Evolutionary conservation across 2,797 vertebrate species (phyloP).

Genomic region (Cossypha heuglini): DNA sequence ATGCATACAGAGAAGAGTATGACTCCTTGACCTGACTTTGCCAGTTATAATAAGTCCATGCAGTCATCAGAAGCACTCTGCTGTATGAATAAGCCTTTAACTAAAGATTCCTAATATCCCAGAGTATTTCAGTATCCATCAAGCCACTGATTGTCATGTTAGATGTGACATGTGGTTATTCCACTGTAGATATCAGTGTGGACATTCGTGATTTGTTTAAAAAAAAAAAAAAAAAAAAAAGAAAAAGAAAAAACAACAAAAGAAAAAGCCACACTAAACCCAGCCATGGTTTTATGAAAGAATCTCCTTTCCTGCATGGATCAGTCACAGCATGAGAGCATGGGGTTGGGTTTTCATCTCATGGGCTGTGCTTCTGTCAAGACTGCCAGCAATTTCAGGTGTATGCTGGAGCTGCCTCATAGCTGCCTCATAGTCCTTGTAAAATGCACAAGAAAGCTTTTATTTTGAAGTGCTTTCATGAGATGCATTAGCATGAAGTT

Average conservation of each 20-base stretch:
- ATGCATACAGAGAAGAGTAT: not conserved
- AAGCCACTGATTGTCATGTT: not conserved
- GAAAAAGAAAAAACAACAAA: not conserved
- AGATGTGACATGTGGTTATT: not conserved
- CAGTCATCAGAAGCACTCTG: not conserved
- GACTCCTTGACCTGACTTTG: not conserved
- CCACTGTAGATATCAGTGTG: not conserved
- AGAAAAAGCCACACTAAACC: not conserved
- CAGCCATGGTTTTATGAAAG: not conserved
- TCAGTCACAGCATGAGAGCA: not conserved
- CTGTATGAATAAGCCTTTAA: not conserved
- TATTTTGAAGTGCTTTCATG: not conserved
- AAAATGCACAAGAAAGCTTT: not conserved
- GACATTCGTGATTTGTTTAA: not conserved
- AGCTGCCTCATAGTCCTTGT: not conserved
- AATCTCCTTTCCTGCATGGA: not conserved
- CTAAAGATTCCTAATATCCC: not conserved
- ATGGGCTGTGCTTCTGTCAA: not conserved
- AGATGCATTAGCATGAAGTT: not conserved
- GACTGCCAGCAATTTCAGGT: not conserved
- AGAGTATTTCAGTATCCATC: not conserved
- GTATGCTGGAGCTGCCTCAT: not conserved
- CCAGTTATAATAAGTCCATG: not conserved
- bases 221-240: not conserved
- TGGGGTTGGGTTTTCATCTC: not conserved